Evolutionary conservation across 2,797 vertebrate genomes (phyloP), one percentile per base, ranked within the genome.

Genomic region (Tadarida brasiliensis): DNA sequence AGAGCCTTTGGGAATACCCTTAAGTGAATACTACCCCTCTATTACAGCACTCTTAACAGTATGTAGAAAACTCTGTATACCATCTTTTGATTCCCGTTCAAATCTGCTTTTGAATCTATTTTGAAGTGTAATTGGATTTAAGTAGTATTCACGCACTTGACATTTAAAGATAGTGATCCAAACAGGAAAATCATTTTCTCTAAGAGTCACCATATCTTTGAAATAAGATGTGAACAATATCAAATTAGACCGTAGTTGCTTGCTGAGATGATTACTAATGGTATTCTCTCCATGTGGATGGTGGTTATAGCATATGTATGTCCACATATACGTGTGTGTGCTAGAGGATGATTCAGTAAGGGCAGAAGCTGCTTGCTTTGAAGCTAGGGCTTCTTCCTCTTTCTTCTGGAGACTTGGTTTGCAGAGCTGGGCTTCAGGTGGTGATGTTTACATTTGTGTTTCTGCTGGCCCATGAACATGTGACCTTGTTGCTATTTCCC

Each of bases 111-210:
- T 61, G 81, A 92, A 81, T 61, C 73, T 71, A 74, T 90, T 81
- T 54, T 61, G 19, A 51, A 89, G 44, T 28, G 81, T 89, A 80
- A 80, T 56, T 90, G 57, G 28, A 87, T 73, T 93, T 94, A 89
- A 81, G 54, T 39, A 49, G 57, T 81, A 39, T 90, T 92, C 30
- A 39, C 5, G 2, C 7, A 39, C 19, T 77, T 74, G 78, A 28
- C 74, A 87, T 78, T 91, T 92, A 63, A 93, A 97, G 81, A 82
- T n/a, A 65, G 47, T 16, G 39, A 87, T 59, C 54, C 9, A 47
- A 84, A 51, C 54, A 49, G 22, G 89, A 76, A 71, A 73, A 11
- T 20, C 22, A n/a, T 94, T 97, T 93, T 94, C 78, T 91, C 17
- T 61, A 87, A 86, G 83, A 93, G 71, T 47, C 44, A 51, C 44